Evolutionary conservation across 2,113 vertebrate species (phyloP).

Genomic region (Rhagologus leucostigma): DNA sequence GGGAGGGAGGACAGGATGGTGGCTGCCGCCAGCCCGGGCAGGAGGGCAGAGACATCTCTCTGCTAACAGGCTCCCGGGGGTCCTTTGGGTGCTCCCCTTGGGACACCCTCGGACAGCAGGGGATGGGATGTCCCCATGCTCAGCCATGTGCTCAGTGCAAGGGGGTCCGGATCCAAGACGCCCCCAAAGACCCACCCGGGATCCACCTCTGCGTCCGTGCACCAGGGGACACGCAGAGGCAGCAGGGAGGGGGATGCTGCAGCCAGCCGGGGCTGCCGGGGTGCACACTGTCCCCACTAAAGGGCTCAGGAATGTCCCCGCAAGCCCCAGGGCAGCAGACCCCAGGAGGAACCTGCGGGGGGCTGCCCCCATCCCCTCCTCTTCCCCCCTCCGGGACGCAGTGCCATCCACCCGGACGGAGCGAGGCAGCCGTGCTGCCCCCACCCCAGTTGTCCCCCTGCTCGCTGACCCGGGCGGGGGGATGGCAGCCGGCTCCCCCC

Average conservation of each 20-base stretch:
- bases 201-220: fast-evolving
- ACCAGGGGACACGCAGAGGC: neutral
- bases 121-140: neutral
- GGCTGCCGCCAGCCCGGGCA: neutral
- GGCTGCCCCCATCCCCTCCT: neutral
- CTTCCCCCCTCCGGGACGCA: neutral
- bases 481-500: neutral
- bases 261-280: fast-evolving
- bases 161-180: fast-evolving
- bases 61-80: neutral
- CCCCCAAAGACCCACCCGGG: neutral
- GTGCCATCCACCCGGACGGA: neutral
- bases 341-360: neutral
- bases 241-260: neutral
- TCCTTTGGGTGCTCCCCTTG: neutral
- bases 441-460: neutral
- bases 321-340: neutral
- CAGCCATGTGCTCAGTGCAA: fast-evolving
- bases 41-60: neutral
- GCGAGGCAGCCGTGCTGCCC: neutral
- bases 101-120: neutral
- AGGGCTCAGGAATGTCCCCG: neutral
- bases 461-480: neutral
- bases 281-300: fast-evolving
- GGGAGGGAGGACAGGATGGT: neutral